Evolutionary conservation across 1,140 invertebrate genomes (phyloP), one percentile per base, ranked within the genome.

Genomic region (Leptinotarsa texana): DNA sequence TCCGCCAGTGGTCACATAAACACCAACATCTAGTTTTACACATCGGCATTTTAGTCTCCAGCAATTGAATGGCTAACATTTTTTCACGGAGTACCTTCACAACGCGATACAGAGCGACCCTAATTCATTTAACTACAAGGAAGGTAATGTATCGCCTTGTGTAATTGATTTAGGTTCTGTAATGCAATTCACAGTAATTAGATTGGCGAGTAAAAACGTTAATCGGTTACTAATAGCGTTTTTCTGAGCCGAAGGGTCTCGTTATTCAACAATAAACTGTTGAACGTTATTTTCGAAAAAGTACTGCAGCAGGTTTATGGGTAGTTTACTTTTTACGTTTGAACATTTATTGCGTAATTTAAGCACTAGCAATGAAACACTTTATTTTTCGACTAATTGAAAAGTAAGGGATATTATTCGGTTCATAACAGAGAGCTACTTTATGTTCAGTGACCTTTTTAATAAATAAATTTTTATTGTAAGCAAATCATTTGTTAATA

Each of bases 101-200:
- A 57, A 17, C 51, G 51, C 13, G 3, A 57, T 57, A 57, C 51
- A 15, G 51, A n/a, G 13, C 63, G 63, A 65, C 63, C 63, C 27
- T 65, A 33, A 65, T 24, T 65, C 21, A 65, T 65, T 65, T 65
- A 17, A 65, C 63, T 33, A 27, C 21, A 33, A 65, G 63, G 21
- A 65, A 65, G 27, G 63, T 69, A 49, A 69, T 33, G 68, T 69
- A 48, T 48, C 33, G 68, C 68, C 27, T 69, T 48, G 21, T 15
- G 22, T 69, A 69, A 48, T 42, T 48, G 48, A 49, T 69, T 49
- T 67, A 22, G 22, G 65, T 67, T 67, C 15, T 13, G 65, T 22
- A 67, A 67, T 67, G 65, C 65, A 51, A 69, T 69, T 69, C 48
- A 17, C 21, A 42, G 68, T 69, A 69, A 69, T 69, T 69, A 69